Percentiles rank a stretch among this genome's conserved stretches.
These are phyloP conservation scores for Lampropteryx suffumata DNA, from an alignment of 2,888 invertebrate species.

Conservation along the genomic window DNA sequence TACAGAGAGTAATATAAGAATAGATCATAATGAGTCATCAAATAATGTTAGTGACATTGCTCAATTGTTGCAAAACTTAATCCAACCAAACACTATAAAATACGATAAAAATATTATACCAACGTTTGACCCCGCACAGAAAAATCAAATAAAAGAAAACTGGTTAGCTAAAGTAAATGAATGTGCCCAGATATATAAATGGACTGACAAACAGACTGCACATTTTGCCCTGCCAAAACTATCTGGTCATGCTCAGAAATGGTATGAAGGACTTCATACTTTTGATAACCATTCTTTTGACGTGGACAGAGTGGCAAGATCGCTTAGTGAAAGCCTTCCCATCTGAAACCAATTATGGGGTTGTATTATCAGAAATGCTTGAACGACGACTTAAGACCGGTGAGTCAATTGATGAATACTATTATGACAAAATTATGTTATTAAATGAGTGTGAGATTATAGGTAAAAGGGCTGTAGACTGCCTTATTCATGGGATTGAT, in stretches of 20 bases:
- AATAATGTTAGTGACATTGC: no score
- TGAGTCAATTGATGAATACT: conserved; percentile 27
- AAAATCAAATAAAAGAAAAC: conserved; percentile 24
- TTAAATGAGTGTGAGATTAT: conserved; percentile 20
- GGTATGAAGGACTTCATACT: conserved; percentile 30
- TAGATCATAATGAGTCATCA: no score
- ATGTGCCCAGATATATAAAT: conserved; percentile 29
- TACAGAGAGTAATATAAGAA: no score
- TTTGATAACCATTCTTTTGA: conserved; percentile 20
- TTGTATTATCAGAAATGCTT: conserved; percentile 30
- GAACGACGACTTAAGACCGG: conserved; percentile 14
- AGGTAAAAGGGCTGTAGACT: conserved; percentile 22
- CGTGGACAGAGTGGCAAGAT: conserved; percentile 31
- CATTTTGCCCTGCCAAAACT: conserved; percentile 32
- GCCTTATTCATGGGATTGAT: conserved; percentile 15
- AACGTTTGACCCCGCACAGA: conserved; percentile 25
- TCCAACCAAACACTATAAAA: no score
- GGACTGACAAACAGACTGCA: conserved; percentile 29
- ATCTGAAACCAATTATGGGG: conserved; percentile 28
- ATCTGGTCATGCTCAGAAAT: conserved; percentile 28
- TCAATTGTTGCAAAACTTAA: no score
- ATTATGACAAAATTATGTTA: conserved; percentile 26
- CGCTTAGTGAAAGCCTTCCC: conserved; percentile 27
- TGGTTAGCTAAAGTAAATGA: conserved; percentile 32
- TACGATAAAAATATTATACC: conserved; percentile 26